Evolutionary conservation across 1,140 invertebrate species (phyloP).

Genomic region (Semibalanus balanoides): DNA sequence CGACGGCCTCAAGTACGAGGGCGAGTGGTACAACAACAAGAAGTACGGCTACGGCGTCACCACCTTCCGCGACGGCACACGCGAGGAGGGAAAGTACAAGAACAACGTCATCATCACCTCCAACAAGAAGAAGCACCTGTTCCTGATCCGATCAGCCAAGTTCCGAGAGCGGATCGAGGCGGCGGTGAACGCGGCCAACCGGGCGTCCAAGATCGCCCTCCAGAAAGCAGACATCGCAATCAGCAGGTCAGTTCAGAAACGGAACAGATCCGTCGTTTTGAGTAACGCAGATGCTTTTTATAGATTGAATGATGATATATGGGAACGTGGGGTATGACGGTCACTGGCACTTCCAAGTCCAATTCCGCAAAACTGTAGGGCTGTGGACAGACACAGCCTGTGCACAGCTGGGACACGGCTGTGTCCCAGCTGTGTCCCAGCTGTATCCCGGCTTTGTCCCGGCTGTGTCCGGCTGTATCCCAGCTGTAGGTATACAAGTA

Average conservation of each 20-base stretch:
- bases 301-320: no score
- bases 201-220: constrained; percentile 91
- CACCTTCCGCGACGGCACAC: constrained; percentile 84
- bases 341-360: no score
- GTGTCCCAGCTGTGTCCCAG: no score
- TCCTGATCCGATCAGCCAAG: constrained; percentile 91
- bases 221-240: constrained; percentile 98
- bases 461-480: no score
- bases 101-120: constrained; percentile 96
- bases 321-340: no score
- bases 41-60: constrained; percentile 99
- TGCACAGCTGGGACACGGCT: no score
- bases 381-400: no score
- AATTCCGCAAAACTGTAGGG: no score
- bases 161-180: constrained; percentile 92
- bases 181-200: constrained; percentile 80
- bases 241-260: constrained; percentile 51
- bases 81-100: constrained; percentile 98
- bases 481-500: no score
- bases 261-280: no score
- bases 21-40: constrained; percentile 99
- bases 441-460: no score
- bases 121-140: constrained; percentile 92
- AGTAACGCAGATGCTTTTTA: no score
- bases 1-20: constrained; percentile 91